phyloP scores from a whole-genome alignment of 37 sponge, comb jelly and placozoan species.

The Ianthella basta region DNA sequence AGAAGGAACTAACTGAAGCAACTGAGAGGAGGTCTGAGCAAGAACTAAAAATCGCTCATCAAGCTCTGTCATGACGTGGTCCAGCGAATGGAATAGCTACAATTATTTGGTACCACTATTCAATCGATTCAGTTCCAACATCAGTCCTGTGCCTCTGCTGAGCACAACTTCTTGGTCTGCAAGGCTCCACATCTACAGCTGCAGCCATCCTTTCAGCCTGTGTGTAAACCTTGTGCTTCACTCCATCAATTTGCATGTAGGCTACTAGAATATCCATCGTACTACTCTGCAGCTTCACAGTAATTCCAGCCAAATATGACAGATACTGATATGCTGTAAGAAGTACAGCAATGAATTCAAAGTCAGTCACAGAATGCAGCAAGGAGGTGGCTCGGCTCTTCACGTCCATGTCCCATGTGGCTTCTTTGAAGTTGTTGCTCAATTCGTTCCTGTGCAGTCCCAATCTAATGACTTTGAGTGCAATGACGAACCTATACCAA shows the following conservation, averaged over 20 bases:
- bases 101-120: too few relatives aligned
- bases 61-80: too few relatives aligned
- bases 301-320: conserved; percentile 42
- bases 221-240: too few relatives aligned
- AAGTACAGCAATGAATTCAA: conserved; percentile 32
- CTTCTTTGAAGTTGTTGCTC: conserved; percentile 26
- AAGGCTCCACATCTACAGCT: too few relatives aligned
- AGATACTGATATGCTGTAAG: conserved; percentile 31
- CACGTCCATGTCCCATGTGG: conserved; percentile 35
- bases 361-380: conserved; percentile 38
- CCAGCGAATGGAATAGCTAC: too few relatives aligned
- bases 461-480: conserved; percentile 34
- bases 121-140: too few relatives aligned
- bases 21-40: too few relatives aligned
- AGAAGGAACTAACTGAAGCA: too few relatives aligned
- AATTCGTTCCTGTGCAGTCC: conserved; percentile 24
- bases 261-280: conserved; percentile 56
- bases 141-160: too few relatives aligned
- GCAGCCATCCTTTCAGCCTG: too few relatives aligned
- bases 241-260: neutral
- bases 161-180: too few relatives aligned
- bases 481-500: conserved; percentile 36
- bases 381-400: conserved; percentile 45
- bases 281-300: conserved; percentile 46
- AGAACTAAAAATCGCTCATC: too few relatives aligned